Evolutionary conservation across 2,888 invertebrate genomes (phyloP), one percentile per base, ranked within the genome.

Genomic region (Cepaea hortensis): DNA sequence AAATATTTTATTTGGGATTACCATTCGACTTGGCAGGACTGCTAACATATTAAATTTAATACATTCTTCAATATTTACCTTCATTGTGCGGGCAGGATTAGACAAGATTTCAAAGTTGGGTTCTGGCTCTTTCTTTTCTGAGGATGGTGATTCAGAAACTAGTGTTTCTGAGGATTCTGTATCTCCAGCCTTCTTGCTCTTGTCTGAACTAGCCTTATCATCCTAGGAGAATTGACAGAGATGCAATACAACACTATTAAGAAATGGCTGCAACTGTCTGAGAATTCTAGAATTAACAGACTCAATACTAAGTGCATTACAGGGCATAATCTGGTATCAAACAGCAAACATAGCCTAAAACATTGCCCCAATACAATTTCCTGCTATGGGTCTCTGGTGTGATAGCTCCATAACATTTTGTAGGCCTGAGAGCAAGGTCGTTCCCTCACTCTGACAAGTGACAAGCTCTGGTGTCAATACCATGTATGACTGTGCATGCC

Each of bases 31-130:
- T 35, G 35, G 35, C 35, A 35, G 35, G 35, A 35, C 35, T 35
- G 35, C 35, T 35, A 35, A 35, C 35, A 35, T 35, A 35, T 35
- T 35, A 35, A 35, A 35, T 35, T 35, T 11, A 55, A 55, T 55
- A 55, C 55, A 55, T 55, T 55, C 11, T 55, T 55, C 55, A 73
- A 79, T 95, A 94, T 94, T 99, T 99, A 93, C 98, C 89, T 98
- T 96, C 96, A 99, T 96, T 1, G 98, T 96, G 86, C 99, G 96
- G 0, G 98, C 98, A 0, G 99, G 99, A 95, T 99, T 99, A 91
- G 96, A 96, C 77, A 99, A 95, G 90, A 98, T 97, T 95, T 98
- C 98, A 95, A 97, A 98, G 89, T 95, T 96, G 0, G 98, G 97
- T 93, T 99, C 99, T 72, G 95, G 95, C 75, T 91, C 89, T 87